phyloP scores from a whole-genome alignment of 2,797 vertebrate genomes.

The Kryptolebias ocellatus region DNA sequence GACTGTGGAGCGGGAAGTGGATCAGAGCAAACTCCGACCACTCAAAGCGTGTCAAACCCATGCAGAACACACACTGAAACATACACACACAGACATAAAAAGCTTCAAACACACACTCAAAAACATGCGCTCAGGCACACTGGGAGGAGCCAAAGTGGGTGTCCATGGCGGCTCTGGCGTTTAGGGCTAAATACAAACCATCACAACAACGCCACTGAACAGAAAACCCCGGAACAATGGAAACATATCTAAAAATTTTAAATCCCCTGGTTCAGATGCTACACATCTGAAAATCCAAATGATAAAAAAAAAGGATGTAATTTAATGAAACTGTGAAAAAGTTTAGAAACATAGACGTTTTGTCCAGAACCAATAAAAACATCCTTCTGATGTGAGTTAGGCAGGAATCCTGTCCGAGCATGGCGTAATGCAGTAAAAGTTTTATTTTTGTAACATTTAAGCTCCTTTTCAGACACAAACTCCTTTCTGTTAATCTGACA shows the following conservation, averaged over 20 bases:
- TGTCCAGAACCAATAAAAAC: not conserved
- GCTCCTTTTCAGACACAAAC: not conserved
- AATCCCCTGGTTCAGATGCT: no score
- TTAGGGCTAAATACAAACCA: slow-evolving; percentile 45
- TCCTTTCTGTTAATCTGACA: slow-evolving; percentile 3
- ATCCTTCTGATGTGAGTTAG: not conserved
- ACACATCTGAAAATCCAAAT: no score
- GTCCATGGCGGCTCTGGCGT: slow-evolving; percentile 67
- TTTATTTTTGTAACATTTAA: not conserved
- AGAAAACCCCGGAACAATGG: no score
- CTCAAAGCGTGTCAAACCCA: slow-evolving; percentile 73
- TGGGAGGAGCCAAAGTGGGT: slow-evolving; percentile 54
- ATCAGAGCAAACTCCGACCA: slow-evolving; percentile 73
- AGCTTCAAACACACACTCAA: slow-evolving; percentile 14
- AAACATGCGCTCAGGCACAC: slow-evolving; percentile 52
- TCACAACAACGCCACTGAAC: slow-evolving; percentile 27
- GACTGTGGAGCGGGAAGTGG: slow-evolving; percentile 62
- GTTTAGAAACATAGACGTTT: no score
- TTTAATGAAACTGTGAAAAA: no score
- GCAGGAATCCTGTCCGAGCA: not conserved
- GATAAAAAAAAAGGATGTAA: no score
- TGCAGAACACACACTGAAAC: slow-evolving; percentile 45
- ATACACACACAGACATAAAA: slow-evolving; percentile 26
- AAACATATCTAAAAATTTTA: no score
- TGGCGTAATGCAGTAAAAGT: slow-evolving; percentile 1